These are phyloP conservation scores for Mus spretus DNA, from an alignment of 2,797 vertebrate genomes.

Conservation along the genomic window DNA sequence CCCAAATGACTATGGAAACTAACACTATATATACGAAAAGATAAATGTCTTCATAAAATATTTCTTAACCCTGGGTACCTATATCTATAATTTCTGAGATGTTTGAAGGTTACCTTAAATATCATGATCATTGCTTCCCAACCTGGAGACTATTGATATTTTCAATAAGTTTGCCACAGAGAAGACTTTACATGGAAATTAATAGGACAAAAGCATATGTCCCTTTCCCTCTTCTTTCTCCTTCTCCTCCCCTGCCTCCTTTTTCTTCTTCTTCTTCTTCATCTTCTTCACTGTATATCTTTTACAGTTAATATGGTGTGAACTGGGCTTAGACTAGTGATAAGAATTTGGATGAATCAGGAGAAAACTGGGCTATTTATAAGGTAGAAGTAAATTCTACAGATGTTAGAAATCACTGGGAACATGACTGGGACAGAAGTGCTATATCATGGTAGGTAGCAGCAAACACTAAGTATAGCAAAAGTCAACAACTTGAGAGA, in stretches of 20 bases:
- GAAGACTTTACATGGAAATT: not conserved
- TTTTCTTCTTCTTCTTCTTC: no score
- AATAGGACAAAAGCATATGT: not conserved
- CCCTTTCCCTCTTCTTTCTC: no score
- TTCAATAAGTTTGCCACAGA: not conserved
- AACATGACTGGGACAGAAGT: not conserved
- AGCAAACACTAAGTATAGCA: conserved; percentile 15
- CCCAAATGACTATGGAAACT: not conserved
- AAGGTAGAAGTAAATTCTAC: not conserved
- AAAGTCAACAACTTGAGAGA: not conserved
- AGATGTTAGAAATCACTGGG: not conserved
- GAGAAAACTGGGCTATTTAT: not conserved
- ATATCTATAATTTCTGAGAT: not conserved
- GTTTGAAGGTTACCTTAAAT: conserved; percentile 16
- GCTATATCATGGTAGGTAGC: not conserved
- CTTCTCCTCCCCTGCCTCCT: no score
- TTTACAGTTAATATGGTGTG: not conserved
- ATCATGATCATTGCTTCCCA: not conserved
- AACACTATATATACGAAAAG: not conserved
- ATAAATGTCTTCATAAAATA: not conserved
- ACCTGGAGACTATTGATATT: not conserved
- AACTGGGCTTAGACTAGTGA: not conserved
- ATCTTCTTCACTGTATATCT: not conserved
- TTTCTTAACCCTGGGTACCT: not conserved
- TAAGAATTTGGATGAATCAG: not conserved